phyloP scores from a whole-genome alignment of 1,140 invertebrate genomes.

The Nephila pilipes region DNA sequence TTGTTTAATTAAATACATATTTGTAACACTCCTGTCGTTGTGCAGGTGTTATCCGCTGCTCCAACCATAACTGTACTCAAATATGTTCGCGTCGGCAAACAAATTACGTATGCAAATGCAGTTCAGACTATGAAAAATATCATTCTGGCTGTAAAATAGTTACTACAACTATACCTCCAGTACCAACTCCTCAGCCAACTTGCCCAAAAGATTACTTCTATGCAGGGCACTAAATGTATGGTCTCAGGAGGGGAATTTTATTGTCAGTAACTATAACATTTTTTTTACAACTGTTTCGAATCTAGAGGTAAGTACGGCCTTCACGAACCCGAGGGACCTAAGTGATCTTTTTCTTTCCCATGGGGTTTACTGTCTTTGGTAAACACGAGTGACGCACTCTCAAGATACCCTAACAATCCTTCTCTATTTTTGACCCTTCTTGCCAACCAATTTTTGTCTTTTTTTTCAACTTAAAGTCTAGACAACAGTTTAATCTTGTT shows the following conservation, averaged over 20 bases:
- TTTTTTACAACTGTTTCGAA: neutral
- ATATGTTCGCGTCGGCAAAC: conserved; percentile 50
- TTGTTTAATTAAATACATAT: too few relatives aligned
- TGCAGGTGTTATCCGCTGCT: conserved; percentile 58
- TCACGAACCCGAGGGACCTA: too few relatives aligned
- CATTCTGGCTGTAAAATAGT: neutral
- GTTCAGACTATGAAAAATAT: neutral
- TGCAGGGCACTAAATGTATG: conserved; percentile 78
- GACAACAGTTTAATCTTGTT: too few relatives aligned
- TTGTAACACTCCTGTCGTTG: neutral
- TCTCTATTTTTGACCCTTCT: too few relatives aligned
- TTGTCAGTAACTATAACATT: conserved; percentile 36
- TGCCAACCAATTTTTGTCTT: too few relatives aligned
- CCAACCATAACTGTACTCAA: conserved; percentile 54
- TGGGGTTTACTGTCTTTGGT: too few relatives aligned
- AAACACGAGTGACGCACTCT: too few relatives aligned
- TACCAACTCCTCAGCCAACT: conserved; percentile 80
- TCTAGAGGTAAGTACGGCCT: too few relatives aligned
- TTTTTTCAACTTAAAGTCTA: too few relatives aligned
- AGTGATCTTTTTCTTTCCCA: too few relatives aligned
- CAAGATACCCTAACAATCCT: too few relatives aligned
- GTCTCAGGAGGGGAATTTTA: conserved; percentile 79
- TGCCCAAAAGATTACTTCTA: conserved; percentile 17
- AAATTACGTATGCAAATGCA: conserved; percentile 63
- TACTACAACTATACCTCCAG: conserved; percentile 74